Evolutionary conservation across 2,113 vertebrate genomes (phyloP), one percentile per base, ranked within the genome.

Genomic region (Odontophorus gujanensis): DNA sequence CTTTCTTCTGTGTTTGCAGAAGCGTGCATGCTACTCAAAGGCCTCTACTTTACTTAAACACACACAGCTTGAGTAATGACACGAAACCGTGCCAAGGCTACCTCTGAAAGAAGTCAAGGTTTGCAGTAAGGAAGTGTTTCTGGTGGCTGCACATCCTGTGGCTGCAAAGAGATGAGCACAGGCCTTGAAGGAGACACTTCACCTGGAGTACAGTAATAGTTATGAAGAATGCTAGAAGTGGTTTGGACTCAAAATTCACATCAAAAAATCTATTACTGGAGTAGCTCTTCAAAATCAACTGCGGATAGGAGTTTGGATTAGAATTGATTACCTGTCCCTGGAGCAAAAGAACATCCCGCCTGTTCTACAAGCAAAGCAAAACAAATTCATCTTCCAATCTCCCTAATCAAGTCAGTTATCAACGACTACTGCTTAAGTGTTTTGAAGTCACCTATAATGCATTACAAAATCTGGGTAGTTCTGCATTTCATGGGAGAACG

Each of bases 91-190:
- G 81, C 95, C 95, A 93, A 65, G 95, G 97, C 97, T 97, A 98
- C 97, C 97, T 97, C 96, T 88, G 96, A 98, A 97, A 97, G 94
- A 93, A 51, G 76, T 71, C 40, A 5, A 59, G 9, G 9, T 71
- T 91, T 57, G 17, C 47, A 90, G 77, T 15, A 53, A 55, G 69
- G 38, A 68, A 88, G n/a, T 12, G 8, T 42, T 58, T 50, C 76
- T 96, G 92, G 82, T 76, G 92, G 95, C 96, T 95, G 84, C 58
- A 58, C 43, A 63, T 87, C 58, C 25, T 21, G 25, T 65, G 75
- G 43, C 51, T 89, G 92, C 76, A 81, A 36, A 48, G 36, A 77
- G 86, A 21, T 47, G 61, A 86, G 45, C 38, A 79, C 45, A 63
- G 43, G 62, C 43, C 61, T 25, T 32, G n/a, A 84, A 81, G 43